phyloP scores from a whole-genome alignment of 2,888 invertebrate species.

The Nycteola revayana region DNA sequence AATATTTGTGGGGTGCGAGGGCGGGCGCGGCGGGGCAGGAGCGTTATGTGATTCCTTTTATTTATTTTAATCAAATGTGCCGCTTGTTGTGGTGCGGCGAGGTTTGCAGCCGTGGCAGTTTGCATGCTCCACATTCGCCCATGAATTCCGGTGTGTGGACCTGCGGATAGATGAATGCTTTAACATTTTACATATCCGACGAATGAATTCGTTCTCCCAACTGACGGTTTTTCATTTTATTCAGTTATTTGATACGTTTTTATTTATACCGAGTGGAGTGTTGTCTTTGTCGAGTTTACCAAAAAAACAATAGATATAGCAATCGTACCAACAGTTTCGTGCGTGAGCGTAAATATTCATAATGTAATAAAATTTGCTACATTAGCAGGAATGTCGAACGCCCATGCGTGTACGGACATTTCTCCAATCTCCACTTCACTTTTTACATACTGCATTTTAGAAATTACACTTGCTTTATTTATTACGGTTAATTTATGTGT shows the following conservation, averaged over 20 bases:
- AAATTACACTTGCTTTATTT: slow-evolving; percentile 8
- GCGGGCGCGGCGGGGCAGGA: slow-evolving; percentile 26
- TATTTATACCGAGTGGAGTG: slow-evolving; percentile 47
- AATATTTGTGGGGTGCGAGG: slow-evolving; percentile 21
- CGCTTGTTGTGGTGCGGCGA: slow-evolving; percentile 64
- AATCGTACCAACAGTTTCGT: slow-evolving; percentile 21
- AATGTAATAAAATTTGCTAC: slow-evolving; percentile 15
- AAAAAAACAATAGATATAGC: slow-evolving; percentile 37
- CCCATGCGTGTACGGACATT: slow-evolving; percentile 5
- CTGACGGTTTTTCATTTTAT: slow-evolving; percentile 65
- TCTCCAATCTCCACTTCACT: slow-evolving; percentile 2
- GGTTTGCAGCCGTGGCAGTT: slow-evolving; percentile 66
- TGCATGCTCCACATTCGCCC: slow-evolving; percentile 62
- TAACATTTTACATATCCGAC: slow-evolving; percentile 78
- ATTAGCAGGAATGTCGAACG: slow-evolving; percentile 12
- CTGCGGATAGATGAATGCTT: slow-evolving; percentile 75
- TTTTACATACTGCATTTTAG: no score
- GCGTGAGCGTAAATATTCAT: slow-evolving; percentile 23
- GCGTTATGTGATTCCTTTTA: slow-evolving; percentile 63
- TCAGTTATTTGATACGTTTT: slow-evolving; percentile 68
- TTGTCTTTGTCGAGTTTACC: slow-evolving; percentile 45
- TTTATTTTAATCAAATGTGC: slow-evolving; percentile 77
- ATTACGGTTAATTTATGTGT: slow-evolving; percentile 12
- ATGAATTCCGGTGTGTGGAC: slow-evolving; percentile 70
- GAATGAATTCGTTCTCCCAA: slow-evolving; percentile 68